These are phyloP conservation scores for Pseudococcus longispinus DNA, from an alignment of 2,888 invertebrate genomes.

Conservation along the genomic window DNA sequence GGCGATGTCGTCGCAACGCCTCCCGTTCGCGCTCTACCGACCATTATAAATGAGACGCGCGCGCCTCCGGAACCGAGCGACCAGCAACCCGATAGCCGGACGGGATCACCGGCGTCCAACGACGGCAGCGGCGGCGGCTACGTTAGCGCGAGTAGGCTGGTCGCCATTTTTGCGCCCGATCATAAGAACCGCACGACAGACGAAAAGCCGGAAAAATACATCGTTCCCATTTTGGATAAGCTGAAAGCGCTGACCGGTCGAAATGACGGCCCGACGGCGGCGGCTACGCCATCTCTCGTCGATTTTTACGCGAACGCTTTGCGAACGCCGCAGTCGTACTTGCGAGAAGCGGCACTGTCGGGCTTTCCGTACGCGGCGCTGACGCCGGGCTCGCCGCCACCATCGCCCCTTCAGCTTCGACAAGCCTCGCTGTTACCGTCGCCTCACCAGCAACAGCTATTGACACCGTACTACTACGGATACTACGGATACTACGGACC, in stretches of 20 bases:
- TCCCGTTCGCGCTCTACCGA: no score
- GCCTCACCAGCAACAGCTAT: background rate
- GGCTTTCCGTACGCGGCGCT: background rate
- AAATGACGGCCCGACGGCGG: background rate
- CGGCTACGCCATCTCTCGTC: no score
- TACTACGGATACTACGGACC: background rate
- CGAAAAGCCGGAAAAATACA: conserved; percentile 2
- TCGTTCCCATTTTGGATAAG: conserved; percentile 44
- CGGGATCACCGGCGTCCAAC: background rate
- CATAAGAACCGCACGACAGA: background rate
- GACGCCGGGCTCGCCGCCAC: background rate
- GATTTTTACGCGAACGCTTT: background rate
- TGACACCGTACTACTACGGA: background rate
- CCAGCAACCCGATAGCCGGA: no score
- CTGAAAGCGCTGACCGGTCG: background rate
- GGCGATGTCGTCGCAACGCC: no score
- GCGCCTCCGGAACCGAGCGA: no score
- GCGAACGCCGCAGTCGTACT: background rate
- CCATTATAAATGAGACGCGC: no score
- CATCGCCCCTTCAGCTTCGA: background rate
- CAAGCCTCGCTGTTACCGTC: no score
- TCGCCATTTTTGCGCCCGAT: background rate
- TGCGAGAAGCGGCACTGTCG: background rate
- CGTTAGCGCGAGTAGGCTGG: background rate
- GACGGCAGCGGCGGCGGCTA: background rate